phyloP scores from a whole-genome alignment of 2,113 vertebrate genomes.

The Eira barbara region DNA sequence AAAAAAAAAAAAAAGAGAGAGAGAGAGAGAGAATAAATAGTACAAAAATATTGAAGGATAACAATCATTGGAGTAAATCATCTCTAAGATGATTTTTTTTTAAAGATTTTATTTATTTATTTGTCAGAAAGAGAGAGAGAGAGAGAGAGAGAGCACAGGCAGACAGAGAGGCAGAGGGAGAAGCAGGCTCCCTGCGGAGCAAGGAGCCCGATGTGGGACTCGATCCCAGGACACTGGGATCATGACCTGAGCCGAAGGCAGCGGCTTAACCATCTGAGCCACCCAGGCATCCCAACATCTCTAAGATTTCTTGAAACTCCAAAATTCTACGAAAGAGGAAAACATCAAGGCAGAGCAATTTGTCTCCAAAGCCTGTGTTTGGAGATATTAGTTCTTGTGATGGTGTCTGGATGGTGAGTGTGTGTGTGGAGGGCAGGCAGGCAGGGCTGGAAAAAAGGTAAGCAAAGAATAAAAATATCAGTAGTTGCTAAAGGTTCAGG shows the following conservation, averaged over 20 bases:
- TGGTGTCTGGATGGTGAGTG: background rate
- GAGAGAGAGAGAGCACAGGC: no score
- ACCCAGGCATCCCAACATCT: no score
- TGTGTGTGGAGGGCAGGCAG: background rate
- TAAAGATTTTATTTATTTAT: no score
- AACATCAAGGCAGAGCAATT: background rate
- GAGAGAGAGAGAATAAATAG: background rate
- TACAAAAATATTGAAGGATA: background rate
- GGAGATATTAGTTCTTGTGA: background rate
- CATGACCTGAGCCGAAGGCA: no score
- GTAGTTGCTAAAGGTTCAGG: background rate
- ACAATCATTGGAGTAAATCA: background rate
- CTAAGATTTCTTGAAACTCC: background rate
- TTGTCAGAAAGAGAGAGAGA: no score
- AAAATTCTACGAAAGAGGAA: background rate
- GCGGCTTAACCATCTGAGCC: no score
- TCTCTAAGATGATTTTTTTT: background rate
- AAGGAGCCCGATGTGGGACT: no score
- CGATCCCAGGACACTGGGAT: no score
- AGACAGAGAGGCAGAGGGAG: no score
- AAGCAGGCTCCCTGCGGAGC: no score
- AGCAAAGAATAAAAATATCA: background rate
- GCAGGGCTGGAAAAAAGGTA: background rate
- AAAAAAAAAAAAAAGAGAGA: background rate
- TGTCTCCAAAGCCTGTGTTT: background rate